Evolutionary conservation across 2,797 vertebrate genomes (phyloP), one percentile per base, ranked within the genome.

Genomic region (Toxotes lorentzi): DNA sequence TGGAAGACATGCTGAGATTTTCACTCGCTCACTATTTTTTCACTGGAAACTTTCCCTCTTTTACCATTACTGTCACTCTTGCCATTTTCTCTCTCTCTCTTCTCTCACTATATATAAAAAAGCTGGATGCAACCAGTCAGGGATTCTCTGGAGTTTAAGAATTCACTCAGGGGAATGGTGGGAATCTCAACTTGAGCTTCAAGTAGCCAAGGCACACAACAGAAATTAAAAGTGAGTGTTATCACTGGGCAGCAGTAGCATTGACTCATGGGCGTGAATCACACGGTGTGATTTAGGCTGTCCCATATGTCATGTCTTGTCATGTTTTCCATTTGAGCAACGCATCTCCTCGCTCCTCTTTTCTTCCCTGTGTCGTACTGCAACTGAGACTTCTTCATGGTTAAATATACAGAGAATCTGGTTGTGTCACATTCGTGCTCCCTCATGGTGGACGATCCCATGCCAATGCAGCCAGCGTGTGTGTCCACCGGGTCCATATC

Each of bases 1-100:
- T 74, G 43, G 43, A 67, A 78, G 75, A 79, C 75, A 70, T 73
- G 70, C 57, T 30, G 69, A 58, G 47, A 13, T 80, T 50, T 74
- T 51, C 61, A 34, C 16, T 64, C 24, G 32, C 35, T 24, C 63
- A 13, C 9, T 51, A 27, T 62, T 16, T 71, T 21, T 62, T n/a
- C 23, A 72, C 51, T 70, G 27, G 38, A 70, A 79, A 51, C 19
- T 34, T 61, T 72, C 13, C 47, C 67, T 67, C 59, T 70, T 35
- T 47, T 41, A 70, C 34, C 54, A 79, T 73, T 69, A 71, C 70
- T 79, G 65, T 79, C 77, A 78, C 54, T 58, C 60, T 10, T n/a
- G 9, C 19, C 8, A 0, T 14, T 57, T 73, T 73, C n/a, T 40
- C 9, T 32, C 19, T 32, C 16, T 43, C n/a, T 56, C 7, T 47